phyloP scores from a whole-genome alignment of 2,797 vertebrate genomes.

The Tauraco hartlaubi region DNA sequence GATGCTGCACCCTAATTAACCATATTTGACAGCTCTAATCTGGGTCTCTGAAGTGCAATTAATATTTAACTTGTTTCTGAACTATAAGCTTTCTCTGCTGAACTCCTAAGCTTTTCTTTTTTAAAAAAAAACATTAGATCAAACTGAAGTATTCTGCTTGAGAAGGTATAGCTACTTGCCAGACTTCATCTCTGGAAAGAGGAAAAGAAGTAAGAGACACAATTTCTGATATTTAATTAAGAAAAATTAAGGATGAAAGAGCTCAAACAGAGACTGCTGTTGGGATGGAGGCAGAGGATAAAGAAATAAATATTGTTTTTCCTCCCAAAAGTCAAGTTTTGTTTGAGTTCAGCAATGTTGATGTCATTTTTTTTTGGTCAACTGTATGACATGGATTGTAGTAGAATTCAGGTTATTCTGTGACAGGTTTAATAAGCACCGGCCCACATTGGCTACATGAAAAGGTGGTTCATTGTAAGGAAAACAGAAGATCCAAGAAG shows the following conservation, averaged over 20 bases:
- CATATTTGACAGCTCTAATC: not conserved
- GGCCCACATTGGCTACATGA: not conserved
- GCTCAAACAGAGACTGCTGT: not conserved
- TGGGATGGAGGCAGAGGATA: not conserved
- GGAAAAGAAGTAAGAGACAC: not conserved
- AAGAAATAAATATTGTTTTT: not conserved
- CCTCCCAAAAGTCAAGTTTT: not conserved
- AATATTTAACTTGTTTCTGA: not conserved
- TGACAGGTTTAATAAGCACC: not conserved
- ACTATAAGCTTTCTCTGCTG: not conserved
- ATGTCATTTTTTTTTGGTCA: not conserved
- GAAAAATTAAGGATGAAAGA: not conserved
- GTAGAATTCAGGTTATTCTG: not conserved
- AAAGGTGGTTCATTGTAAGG: not conserved
- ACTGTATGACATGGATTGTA: accelerated
- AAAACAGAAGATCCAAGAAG: not conserved
- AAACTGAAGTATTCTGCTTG: not conserved
- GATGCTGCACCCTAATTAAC: not conserved
- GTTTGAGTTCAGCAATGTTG: not conserved
- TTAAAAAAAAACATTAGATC: not conserved
- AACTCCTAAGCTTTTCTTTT: not conserved
- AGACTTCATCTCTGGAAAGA: not conserved
- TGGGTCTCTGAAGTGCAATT: not conserved
- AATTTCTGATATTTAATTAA: not conserved
- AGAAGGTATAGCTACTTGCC: not conserved